Base-by-base conservation (phyloP, 1,140 invertebrate species). In the Lepeophtheirus salmonis region DNA sequence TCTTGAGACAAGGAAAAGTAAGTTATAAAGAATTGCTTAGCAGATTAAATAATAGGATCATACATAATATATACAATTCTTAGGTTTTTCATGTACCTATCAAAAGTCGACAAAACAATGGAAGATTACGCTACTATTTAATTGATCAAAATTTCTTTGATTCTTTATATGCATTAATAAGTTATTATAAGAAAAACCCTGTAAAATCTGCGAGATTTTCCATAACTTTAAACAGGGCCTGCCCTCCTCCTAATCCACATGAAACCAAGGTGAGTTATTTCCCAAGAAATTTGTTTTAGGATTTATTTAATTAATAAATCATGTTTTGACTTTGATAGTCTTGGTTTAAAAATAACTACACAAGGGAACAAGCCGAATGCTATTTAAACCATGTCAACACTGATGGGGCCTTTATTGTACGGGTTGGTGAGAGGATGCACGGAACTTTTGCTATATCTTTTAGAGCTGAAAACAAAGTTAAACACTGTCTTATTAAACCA, bases 221-320 rank as follows among this genome's bases (percentile, higher is more conserved):
- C 13, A 89, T 95, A 56, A 84, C 79, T 0, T 74, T 97, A 0
- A 80, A 80, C 67, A 85, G 92, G 69, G 87, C 92, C 0, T 90
- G 96, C 0, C 91, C 91, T 1, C 90, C 96, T 71, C 87, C 89
- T 13, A 87, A 87, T 64, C 87, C 88, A 68, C 91, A 96, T 66
- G 87, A 92, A 71, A 83, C 81, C 52, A 89, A 91, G 74, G 84
- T 89, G 20, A 50, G 20, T 48, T 48, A 12, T 48, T 48, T 12
- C 71, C 73, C 65, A 67, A 70, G 67, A 52, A 14, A 17, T 25
- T 61, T 25, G 30, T 12, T 48, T 48, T 10, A 48, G 10, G 10
- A 12, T n/a, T n/a, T 12, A 12, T 48, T n/a, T 48, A 20, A 20
- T n/a, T n/a, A 14, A 13, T 55, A 50, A 26, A 63, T n/a, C 55